A percentile compares a stretch with the other conserved stretches of the same genome.
Conservation (phyloP, 2,113 vertebrate species). For the Arothron firmamentum region DNA sequence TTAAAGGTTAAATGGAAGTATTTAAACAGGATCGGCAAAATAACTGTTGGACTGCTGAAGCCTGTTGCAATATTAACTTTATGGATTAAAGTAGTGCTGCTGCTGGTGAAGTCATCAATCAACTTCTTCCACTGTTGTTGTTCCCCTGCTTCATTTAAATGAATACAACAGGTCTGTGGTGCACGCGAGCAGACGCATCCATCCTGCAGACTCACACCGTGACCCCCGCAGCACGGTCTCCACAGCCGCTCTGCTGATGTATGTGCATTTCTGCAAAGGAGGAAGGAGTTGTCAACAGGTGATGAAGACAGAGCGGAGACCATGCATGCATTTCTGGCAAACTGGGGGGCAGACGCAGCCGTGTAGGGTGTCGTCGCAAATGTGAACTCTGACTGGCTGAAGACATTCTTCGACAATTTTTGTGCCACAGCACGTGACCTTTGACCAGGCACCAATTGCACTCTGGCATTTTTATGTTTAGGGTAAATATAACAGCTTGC, state of each 20-base stretch:
- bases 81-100: not conserved
- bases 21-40: not conserved
- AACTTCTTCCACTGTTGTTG: not conserved
- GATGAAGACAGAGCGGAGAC: slow-evolving; percentile 27
- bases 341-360: not conserved
- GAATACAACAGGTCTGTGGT: not conserved
- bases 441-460: too few relatives aligned
- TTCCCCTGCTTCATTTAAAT: not conserved
- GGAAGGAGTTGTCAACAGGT: slow-evolving; percentile 16
- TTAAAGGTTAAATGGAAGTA: not conserved
- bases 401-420: slow-evolving; percentile 2
- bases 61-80: too few relatives aligned
- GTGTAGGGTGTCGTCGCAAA: not conserved
- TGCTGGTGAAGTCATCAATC: not conserved
- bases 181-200: slow-evolving; percentile 5
- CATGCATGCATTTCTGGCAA: slow-evolving; percentile 2
- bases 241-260: slow-evolving; percentile 20
- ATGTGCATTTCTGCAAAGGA: slow-evolving; percentile 38
- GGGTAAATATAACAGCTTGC: too few relatives aligned
- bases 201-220: slow-evolving; percentile 33
- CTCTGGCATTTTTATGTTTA: too few relatives aligned
- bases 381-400: slow-evolving; percentile 1
- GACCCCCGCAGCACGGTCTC: slow-evolving; percentile 34
- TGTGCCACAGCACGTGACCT: slow-evolving; percentile 9
- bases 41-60: not conserved